Evolutionary conservation across 2,113 vertebrate species (phyloP).

Genomic region (Kobus ellipsiprymnus): DNA sequence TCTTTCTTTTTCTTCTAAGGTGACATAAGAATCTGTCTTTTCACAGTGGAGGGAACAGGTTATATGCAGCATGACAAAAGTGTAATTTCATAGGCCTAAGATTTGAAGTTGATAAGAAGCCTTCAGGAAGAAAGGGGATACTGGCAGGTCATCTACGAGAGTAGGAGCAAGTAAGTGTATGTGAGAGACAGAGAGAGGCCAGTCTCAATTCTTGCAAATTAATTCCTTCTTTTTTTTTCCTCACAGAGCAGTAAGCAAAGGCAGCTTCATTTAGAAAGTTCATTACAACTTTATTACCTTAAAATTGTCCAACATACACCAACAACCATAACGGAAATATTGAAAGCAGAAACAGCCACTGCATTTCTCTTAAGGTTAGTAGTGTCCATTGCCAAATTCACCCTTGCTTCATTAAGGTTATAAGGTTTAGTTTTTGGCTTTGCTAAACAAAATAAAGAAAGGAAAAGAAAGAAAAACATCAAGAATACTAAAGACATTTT

Average conservation of each 20-base stretch:
- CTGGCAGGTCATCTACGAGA: neutral
- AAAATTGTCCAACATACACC: slow-evolving; percentile 41
- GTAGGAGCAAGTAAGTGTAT: neutral
- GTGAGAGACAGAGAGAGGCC: neutral
- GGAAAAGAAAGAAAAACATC: neutral
- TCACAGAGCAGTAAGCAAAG: slow-evolving; percentile 10
- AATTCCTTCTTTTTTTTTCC: neutral
- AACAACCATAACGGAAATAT: slow-evolving; percentile 47
- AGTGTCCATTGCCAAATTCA: neutral
- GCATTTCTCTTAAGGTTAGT: slow-evolving; percentile 23
- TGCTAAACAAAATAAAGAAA: slow-evolving; percentile 8
- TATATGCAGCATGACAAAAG: neutral
- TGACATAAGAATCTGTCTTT: slow-evolving; percentile 15
- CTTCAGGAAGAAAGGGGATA: neutral
- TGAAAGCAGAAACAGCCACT: slow-evolving; percentile 35
- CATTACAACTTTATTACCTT: slow-evolving; percentile 67
- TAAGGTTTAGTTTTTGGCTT: neutral
- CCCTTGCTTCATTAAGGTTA: slow-evolving; percentile 1
- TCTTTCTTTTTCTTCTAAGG: neutral
- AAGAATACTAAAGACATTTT: slow-evolving; percentile 17
- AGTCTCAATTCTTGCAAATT: slow-evolving; percentile 27
- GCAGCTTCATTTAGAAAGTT: slow-evolving; percentile 62
- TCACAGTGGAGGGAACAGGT: neutral
- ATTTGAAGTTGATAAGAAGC: neutral
- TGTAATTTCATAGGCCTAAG: neutral